These are phyloP conservation scores for Macrotus californicus DNA, from an alignment of 2,113 vertebrate species.

Conservation along the genomic window DNA sequence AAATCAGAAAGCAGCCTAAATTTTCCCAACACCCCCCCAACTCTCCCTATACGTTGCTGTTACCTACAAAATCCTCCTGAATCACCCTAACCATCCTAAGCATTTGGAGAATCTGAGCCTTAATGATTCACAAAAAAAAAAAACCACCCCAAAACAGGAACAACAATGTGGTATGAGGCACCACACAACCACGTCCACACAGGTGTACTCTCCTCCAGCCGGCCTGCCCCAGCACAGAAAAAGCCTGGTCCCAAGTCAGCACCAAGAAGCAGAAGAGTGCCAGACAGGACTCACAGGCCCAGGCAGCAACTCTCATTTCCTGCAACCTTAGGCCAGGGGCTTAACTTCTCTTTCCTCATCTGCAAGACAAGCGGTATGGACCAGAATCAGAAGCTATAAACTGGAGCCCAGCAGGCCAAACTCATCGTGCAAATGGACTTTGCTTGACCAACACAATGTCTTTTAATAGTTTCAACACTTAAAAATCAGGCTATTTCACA, in stretches of 20 bases:
- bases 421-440: constrained; percentile 10
- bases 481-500: constrained; percentile 24
- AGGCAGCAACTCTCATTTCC: background rate
- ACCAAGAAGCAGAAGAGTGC: background rate
- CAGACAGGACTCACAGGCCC: background rate
- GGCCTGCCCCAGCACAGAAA: background rate
- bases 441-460: background rate
- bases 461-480: background rate
- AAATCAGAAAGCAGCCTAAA: background rate
- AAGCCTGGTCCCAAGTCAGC: background rate
- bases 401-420: background rate
- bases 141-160: background rate
- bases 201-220: background rate
- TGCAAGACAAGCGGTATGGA: background rate
- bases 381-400: constrained; percentile 24
- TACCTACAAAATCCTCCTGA: background rate
- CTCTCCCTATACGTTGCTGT: background rate
- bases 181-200: background rate
- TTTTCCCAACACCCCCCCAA: background rate
- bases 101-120: background rate
- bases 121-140: background rate
- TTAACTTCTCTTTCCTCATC: background rate
- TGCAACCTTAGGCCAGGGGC: background rate
- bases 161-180: background rate
- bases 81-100: background rate